Evolutionary conservation across 2,888 invertebrate genomes (phyloP).

Genomic region (Amaurobius ferox): DNA sequence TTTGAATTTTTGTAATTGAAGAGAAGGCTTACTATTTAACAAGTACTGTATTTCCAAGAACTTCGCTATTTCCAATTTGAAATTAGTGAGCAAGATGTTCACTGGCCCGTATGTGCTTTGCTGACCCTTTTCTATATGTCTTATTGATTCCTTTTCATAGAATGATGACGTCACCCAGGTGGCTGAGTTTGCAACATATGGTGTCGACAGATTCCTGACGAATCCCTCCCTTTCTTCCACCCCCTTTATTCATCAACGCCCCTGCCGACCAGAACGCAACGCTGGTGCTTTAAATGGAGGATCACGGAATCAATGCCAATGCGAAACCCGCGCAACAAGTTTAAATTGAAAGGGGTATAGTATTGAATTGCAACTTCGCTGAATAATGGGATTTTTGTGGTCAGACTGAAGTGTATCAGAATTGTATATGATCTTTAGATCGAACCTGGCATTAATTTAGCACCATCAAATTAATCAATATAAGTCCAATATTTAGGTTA

Average conservation of each 20-base stretch:
- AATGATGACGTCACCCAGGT: slow-evolving; percentile 71
- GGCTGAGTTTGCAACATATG: slow-evolving; percentile 61
- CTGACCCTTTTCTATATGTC: slow-evolving; percentile 15
- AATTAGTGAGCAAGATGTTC: no score
- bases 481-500: no score
- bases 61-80: no score
- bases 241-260: slow-evolving; percentile 3
- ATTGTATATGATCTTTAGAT: no score
- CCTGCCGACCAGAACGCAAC: slow-evolving; percentile 12
- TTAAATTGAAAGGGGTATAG: neutral
- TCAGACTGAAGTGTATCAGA: no score
- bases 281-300: neutral
- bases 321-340: neutral
- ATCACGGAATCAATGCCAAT: neutral
- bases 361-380: neutral
- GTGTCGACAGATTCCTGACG: slow-evolving; percentile 70
- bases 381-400: no score
- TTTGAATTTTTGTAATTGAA: no score
- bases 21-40: no score
- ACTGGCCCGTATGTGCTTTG: neutral
- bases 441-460: no score
- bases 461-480: no score
- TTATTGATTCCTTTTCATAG: slow-evolving; percentile 21
- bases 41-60: no score
- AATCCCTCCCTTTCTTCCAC: slow-evolving; percentile 35